Conservation (phyloP, 2,113 vertebrate genomes). For the Myotis lucifugus region DNA sequence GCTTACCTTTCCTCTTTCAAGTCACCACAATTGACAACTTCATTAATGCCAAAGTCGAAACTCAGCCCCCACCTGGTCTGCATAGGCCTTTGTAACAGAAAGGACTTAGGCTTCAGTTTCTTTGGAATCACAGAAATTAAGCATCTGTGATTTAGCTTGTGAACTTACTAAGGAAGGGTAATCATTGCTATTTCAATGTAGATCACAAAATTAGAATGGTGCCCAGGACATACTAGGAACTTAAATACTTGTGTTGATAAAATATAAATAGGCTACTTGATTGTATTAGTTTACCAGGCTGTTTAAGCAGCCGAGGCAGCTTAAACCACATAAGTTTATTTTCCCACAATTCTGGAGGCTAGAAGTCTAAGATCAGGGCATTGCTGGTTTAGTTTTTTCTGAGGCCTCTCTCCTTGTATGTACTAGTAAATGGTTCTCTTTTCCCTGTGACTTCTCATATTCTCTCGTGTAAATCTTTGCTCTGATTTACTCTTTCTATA, state of each 20-base stretch:
- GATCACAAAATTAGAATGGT: neutral
- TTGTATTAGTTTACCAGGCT: neutral
- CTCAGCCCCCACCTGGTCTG: neutral
- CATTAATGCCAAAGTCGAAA: neutral
- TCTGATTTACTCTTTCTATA: neutral
- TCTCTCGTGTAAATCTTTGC: neutral
- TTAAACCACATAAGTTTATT: neutral
- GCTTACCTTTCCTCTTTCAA: neutral
- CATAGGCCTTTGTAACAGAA: neutral
- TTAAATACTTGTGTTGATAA: neutral
- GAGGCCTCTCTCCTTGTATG: neutral
- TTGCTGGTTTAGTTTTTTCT: neutral
- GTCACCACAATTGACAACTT: neutral
- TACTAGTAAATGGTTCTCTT: neutral
- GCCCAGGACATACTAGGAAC: neutral
- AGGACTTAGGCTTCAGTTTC: conserved; percentile 19
- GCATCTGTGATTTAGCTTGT: neutral
- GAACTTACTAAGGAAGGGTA: neutral
- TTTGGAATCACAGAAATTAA: conserved; percentile 7
- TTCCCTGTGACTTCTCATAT: neutral
- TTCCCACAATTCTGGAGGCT: neutral
- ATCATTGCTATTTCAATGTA: neutral
- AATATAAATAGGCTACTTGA: neutral
- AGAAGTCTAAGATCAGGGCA: neutral
- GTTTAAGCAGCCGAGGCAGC: neutral